These are phyloP conservation scores for Drosophila stalkeri DNA, from an alignment of 2,888 invertebrate species.

Conservation along the genomic window DNA sequence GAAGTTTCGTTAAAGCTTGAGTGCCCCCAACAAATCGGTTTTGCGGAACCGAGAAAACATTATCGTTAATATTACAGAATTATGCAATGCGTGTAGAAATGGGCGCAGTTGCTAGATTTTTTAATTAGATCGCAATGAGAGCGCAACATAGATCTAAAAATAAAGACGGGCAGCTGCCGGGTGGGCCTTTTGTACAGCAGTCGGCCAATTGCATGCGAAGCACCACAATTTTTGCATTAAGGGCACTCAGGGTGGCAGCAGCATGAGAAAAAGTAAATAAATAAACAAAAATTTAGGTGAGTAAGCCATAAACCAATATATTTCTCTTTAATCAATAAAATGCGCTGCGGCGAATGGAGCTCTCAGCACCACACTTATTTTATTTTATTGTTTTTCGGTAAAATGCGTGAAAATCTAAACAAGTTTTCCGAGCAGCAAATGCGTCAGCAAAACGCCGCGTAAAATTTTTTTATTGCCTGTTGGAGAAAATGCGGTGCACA, in stretches of 20 bases:
- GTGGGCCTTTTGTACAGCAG: slow-evolving; percentile 18
- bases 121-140: slow-evolving; percentile 75
- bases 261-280: slow-evolving; percentile 9
- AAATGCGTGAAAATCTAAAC: slow-evolving; percentile 63
- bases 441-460: slow-evolving; percentile 35
- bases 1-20: slow-evolving; percentile 58
- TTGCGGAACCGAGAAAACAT: slow-evolving; percentile 30
- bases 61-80: slow-evolving; percentile 54
- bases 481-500: slow-evolving; percentile 19
- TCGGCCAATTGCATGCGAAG: slow-evolving; percentile 20
- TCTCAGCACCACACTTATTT: not conserved
- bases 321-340: slow-evolving; percentile 57
- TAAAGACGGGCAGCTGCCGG: slow-evolving; percentile 42
- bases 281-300: not conserved
- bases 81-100: slow-evolving; percentile 76
- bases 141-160: slow-evolving; percentile 63
- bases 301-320: slow-evolving; percentile 43
- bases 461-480: slow-evolving; percentile 21
- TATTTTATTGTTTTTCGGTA: slow-evolving; percentile 23
- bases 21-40: slow-evolving; percentile 45
- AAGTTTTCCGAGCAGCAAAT: slow-evolving; percentile 62
- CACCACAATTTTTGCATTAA: slow-evolving; percentile 12
- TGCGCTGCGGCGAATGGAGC: slow-evolving; percentile 10
- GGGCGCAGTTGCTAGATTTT: slow-evolving; percentile 67
- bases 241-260: slow-evolving; percentile 14